These are phyloP conservation scores for Tadarida brasiliensis DNA, from an alignment of 2,797 vertebrate species.

Conservation along the genomic window DNA sequence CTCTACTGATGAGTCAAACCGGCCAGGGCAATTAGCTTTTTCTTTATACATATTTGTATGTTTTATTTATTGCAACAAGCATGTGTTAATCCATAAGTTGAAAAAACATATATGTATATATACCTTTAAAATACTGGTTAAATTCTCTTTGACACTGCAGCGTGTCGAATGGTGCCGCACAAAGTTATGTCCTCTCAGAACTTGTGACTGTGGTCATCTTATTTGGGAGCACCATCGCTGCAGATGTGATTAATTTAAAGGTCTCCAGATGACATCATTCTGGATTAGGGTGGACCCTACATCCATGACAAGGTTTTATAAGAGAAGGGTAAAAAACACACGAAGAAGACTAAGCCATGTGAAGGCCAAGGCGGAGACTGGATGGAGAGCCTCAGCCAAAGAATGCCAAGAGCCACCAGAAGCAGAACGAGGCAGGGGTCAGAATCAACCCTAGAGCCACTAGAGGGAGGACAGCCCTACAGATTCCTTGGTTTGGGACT, in stretches of 20 bases:
- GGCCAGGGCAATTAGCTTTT: conserved; percentile 27
- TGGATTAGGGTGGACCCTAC: neutral
- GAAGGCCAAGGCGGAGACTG: neutral
- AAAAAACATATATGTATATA: neutral
- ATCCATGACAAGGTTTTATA: neutral
- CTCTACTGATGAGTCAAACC: too few relatives aligned
- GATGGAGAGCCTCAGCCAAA: neutral
- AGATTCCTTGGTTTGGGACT: neutral
- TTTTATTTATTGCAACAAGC: neutral
- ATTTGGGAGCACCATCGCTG: neutral
- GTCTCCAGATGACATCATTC: neutral
- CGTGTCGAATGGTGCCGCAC: neutral
- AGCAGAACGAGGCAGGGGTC: neutral
- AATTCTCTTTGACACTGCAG: neutral
- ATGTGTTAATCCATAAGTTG: neutral
- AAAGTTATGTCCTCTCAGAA: neutral
- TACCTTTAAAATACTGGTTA: neutral
- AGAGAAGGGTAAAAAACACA: neutral
- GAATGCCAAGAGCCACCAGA: neutral
- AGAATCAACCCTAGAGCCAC: neutral
- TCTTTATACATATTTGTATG: neutral
- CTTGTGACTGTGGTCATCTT: neutral
- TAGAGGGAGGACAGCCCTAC: neutral
- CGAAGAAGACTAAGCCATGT: neutral
- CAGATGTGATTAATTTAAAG: neutral